Evolutionary conservation across 2,888 invertebrate species (phyloP).

Genomic region (Eucera pruinosa): DNA sequence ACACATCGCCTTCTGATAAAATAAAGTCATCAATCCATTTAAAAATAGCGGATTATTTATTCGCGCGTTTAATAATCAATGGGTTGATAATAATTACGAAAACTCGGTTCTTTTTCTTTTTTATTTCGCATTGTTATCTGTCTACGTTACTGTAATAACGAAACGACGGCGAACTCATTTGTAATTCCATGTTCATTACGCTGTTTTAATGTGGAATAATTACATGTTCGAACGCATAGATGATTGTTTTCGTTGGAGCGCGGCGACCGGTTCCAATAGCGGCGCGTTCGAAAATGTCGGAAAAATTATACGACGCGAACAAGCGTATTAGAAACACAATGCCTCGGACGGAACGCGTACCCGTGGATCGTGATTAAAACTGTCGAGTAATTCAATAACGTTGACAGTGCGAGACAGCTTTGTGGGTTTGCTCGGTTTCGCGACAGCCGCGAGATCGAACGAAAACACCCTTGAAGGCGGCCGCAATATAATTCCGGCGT

Average conservation of each 20-base stretch:
- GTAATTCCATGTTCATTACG: slow-evolving; percentile 21
- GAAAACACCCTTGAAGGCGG: slow-evolving; percentile 13
- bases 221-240: slow-evolving; percentile 16
- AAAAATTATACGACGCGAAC: slow-evolving; percentile 7
- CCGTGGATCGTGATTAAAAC: slow-evolving; percentile 40
- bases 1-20: too few relatives aligned
- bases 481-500: not conserved
- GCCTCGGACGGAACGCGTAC: not conserved
- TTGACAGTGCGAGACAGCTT: slow-evolving; percentile 5
- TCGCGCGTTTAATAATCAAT: too few relatives aligned
- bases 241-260: slow-evolving; percentile 1
- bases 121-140: slow-evolving; percentile 8
- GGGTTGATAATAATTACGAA: not conserved
- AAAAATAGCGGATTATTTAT: too few relatives aligned
- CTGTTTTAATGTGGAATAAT: slow-evolving; percentile 25
- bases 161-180: not conserved
- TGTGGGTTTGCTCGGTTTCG: not conserved
- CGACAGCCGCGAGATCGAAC: slow-evolving; percentile 9
- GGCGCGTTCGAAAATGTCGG: not conserved
- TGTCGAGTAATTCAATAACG: slow-evolving; percentile 40
- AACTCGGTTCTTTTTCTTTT: not conserved
- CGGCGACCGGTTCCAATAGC: not conserved
- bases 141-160: slow-evolving; percentile 1
- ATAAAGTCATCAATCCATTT: too few relatives aligned
- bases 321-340: slow-evolving; percentile 33